Conservation (phyloP, 2,888 invertebrate genomes). For the Mactromeris polynyma region DNA sequence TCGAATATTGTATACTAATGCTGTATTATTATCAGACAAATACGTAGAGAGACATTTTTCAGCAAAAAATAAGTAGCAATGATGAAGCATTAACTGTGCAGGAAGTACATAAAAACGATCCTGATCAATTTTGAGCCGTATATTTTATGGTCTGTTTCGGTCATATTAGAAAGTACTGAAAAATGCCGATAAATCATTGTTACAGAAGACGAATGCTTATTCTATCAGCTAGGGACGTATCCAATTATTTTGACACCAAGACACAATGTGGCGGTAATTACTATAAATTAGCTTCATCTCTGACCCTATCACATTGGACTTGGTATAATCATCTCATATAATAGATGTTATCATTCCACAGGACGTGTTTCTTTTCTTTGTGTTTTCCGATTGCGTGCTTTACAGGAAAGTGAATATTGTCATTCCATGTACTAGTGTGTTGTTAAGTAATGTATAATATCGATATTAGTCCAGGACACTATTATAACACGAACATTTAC, state of each 20-base stretch:
- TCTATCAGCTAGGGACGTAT: background rate
- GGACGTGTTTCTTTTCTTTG: background rate
- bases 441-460: too few species aligned
- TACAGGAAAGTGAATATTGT: background rate
- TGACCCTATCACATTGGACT: background rate
- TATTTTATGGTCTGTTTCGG: background rate
- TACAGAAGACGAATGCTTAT: background rate
- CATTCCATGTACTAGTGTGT: background rate
- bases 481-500: too few species aligned
- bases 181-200: background rate
- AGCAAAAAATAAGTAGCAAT: too few species aligned
- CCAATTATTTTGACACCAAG: background rate
- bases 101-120: too few species aligned
- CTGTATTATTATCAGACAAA: too few species aligned
- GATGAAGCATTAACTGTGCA: too few species aligned
- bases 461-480: too few species aligned
- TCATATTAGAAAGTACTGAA: background rate
- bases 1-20: too few species aligned
- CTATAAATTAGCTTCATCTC: constrained; percentile 8
- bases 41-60: too few species aligned
- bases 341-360: background rate
- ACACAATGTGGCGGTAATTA: background rate
- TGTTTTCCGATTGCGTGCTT: background rate
- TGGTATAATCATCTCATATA: background rate
- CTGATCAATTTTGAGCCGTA: too few species aligned